Evolutionary conservation across 2,113 vertebrate species (phyloP), one percentile per base, ranked within the genome.

Genomic region (Mixornis gularis): DNA sequence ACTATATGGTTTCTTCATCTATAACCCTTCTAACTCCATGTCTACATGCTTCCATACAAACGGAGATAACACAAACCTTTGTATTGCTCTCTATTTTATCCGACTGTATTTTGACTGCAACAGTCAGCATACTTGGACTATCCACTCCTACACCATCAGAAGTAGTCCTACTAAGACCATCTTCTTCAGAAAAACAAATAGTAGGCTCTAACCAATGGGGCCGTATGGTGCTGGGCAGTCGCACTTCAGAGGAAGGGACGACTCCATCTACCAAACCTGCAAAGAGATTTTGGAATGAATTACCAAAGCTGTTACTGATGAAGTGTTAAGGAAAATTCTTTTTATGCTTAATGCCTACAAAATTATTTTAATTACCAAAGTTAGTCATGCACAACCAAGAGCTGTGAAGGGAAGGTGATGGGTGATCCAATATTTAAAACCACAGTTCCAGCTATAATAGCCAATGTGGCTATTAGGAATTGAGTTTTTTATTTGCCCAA

Each of bases 161-260:
- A 44, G 98, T 86, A 36, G 98, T 95, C 79, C 97, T 98, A 36
- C 97, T 97, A 41, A 98, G 94, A 29, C 98, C 96, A 0, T 98
- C 98, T 94, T 98, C 98, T 88, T 99, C 99, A 36, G 98, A 99
- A 40, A 98, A 98, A 90, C 98, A 99, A 95, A 99, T 98, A 49
- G 98, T 98, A 38, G 98, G 98, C 89, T 99, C 99, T 93, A 99
- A 96, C 99, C 99, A 99, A 36, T 98, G 99, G 30, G 99, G 99
- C 63, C 97, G 98, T 13, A 97, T 98, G 70, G 98, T 97, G 94
- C 97, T 98, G 63, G 99, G 99, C 71, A 99, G 95, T 55, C 98
- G 98, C 16, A 98, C 92, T 77, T 99, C 99, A 72, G 96, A 97
- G 25, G 96, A 97, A 25, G 97, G 93, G 17, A 98, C 76, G 0